Percentiles rank a stretch among this genome's conserved stretches.
phyloP scores from a whole-genome alignment of 1,140 invertebrate species.

The Drosophila nannoptera region DNA sequence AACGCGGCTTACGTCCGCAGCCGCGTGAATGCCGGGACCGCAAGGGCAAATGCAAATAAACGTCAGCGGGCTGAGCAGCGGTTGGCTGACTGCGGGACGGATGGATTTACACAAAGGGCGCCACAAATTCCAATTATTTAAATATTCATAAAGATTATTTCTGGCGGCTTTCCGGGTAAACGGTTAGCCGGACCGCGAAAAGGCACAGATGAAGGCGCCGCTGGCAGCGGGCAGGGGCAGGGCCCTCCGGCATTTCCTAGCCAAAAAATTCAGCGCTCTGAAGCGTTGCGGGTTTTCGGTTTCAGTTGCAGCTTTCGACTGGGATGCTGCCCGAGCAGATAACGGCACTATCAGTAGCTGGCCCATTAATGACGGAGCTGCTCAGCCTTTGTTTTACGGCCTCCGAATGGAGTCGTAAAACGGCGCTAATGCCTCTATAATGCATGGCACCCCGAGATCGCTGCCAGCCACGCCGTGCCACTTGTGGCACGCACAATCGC shows the following conservation, averaged over 20 bases:
- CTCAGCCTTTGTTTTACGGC: constrained; percentile 57
- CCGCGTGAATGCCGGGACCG: background rate
- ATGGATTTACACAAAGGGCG: constrained; percentile 30
- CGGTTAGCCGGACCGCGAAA: constrained; percentile 20
- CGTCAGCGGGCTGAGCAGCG: background rate
- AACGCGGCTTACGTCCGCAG: background rate
- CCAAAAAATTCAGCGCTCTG: constrained; percentile 10
- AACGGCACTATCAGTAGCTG: constrained; percentile 66
- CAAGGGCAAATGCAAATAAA: background rate
- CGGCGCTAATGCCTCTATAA: constrained; percentile 51
- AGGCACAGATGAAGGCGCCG: background rate
- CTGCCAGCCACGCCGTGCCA: constrained; percentile 34
- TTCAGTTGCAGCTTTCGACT: background rate
- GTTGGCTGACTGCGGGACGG: constrained; percentile 9
- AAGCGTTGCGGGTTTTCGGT: constrained; percentile 37
- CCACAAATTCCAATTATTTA: constrained; percentile 47
- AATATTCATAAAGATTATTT: constrained; percentile 52
- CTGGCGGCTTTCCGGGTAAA: constrained; percentile 29
- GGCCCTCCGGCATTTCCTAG: too few relatives aligned
- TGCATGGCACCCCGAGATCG: constrained; percentile 34
- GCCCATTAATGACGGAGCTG: constrained; percentile 13
- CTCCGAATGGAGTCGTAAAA: constrained; percentile 71
- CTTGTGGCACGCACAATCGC: constrained; percentile 11
- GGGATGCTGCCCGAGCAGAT: constrained; percentile 19
- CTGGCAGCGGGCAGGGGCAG: too few relatives aligned